Percentiles rank a stretch among this genome's conserved stretches.
Conservation (phyloP, 2,888 invertebrate species). For the Caenorhabditis sp. region DNA sequence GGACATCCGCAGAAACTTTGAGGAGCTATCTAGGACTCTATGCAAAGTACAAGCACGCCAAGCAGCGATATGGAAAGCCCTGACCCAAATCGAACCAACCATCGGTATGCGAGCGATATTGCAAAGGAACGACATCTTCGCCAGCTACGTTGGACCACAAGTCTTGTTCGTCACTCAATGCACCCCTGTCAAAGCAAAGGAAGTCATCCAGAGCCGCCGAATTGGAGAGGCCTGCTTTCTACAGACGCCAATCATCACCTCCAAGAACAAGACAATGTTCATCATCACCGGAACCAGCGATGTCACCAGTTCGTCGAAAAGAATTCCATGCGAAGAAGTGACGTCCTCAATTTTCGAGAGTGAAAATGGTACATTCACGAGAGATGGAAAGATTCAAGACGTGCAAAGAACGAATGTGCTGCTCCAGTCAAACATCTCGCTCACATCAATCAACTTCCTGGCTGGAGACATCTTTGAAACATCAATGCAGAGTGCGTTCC, state of each 20-base stretch:
- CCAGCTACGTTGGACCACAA: neutral
- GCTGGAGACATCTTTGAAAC: neutral
- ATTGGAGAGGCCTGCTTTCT: neutral
- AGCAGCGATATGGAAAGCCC: neutral
- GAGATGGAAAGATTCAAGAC: neutral
- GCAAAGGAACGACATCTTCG: neutral
- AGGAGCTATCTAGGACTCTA: neutral
- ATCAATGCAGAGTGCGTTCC: neutral
- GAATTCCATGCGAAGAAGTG: neutral
- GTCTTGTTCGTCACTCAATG: neutral
- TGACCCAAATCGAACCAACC: neutral
- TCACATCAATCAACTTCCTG: neutral
- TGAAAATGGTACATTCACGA: neutral
- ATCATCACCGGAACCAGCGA: slow-evolving; percentile 7
- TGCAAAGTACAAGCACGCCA: neutral
- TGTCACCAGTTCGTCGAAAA: neutral
- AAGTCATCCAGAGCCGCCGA: neutral
- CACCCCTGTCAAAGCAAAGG: neutral
- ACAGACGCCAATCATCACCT: neutral
- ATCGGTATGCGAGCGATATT: slow-evolving; percentile 6
- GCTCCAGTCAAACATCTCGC: neutral
- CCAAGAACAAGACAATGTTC: neutral
- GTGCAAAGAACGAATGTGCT: neutral
- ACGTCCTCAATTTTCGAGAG: neutral
- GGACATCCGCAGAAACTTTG: neutral